Base-by-base conservation (phyloP, 2,113 vertebrate genomes). In the Epinephelus cyanopodus region DNA sequence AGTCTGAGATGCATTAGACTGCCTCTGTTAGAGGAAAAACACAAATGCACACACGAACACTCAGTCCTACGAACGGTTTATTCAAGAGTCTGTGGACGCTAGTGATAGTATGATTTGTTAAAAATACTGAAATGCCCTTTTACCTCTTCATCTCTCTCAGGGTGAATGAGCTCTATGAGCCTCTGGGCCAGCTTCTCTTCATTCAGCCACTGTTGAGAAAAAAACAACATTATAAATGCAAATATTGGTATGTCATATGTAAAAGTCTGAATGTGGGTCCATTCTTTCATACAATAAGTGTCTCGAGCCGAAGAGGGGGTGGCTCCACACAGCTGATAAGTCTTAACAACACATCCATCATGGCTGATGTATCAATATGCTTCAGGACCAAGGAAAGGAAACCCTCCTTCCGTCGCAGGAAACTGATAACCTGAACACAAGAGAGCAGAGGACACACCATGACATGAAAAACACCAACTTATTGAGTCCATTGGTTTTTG, bases 321-420 rank as follows among this genome's bases (percentile, higher is more conserved):
- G 98, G 98, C 92, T 99, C 98, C 91, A 99, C 98, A 12, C 97
- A 99, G 96, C 98, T 98, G 91, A 97, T 97, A 9, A 99, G 96
- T 19, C 97, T 97, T 25, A 99, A 94, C 27, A 99, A 95, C 47
- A 99, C 95, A 92, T 99, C 98, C 97, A 99, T 99, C 97, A 99
- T 98, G 47, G 98, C 98, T 0, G 98, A 99, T 0, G 97, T 97
- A 79, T 98, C 97, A 1, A 99, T 97, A 84, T 99, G 98, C 93
- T 96, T 96, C 61, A 99, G 93, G 79, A 99, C 97, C 92, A 98
- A 93, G 83, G 95, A 95, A 63, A 98, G 93, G 57, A 99, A 99
- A 52, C 92, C 93, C 60, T 97, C 96, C 84, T 99, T 99, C 85
- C 93, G 96, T 90, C 96, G 96, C 92, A 99, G 60, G 89, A 99